phyloP scores from a whole-genome alignment of 2,888 invertebrate species.

The Aplocera efformata region DNA sequence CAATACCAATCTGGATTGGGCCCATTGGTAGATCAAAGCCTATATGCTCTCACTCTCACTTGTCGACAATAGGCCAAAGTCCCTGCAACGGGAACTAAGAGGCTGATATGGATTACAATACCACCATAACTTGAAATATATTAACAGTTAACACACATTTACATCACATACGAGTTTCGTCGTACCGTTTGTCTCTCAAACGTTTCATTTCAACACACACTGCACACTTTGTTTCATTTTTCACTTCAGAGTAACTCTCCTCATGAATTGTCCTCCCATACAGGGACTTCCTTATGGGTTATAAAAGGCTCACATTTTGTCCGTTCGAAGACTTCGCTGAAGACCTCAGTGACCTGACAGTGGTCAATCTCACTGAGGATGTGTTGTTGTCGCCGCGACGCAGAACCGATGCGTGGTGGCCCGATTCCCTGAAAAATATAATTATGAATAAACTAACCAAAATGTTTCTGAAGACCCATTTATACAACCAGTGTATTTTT shows the following conservation, averaged over 20 bases:
- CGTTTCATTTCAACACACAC: constrained; percentile 43
- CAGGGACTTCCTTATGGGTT: constrained; percentile 41
- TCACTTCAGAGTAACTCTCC: constrained; percentile 29
- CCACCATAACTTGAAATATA: constrained; percentile 14
- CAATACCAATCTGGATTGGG: too few relatives aligned
- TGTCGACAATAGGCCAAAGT: too few relatives aligned
- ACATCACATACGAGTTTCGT: constrained; percentile 24
- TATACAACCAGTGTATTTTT: too few relatives aligned
- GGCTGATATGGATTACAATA: constrained; percentile 4
- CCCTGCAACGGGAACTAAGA: too few relatives aligned
- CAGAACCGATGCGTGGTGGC: constrained; percentile 63
- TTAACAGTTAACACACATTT: neutral
- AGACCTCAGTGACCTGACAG: constrained; percentile 60
- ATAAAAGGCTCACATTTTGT: constrained; percentile 63
- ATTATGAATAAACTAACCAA: neutral
- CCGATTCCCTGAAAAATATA: constrained; percentile 57
- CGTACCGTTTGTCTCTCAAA: constrained; percentile 28
- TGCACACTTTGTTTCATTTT: constrained; percentile 38
- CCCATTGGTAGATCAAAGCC: too few relatives aligned
- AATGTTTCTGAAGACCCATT: too few relatives aligned
- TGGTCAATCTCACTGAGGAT: constrained; percentile 64
- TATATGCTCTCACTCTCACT: too few relatives aligned
- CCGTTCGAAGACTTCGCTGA: constrained; percentile 67
- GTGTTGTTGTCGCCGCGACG: constrained; percentile 67
- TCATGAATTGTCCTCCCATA: constrained; percentile 30